Evolutionary conservation across 2,797 vertebrate species (phyloP), one percentile per base, ranked within the genome.

Genomic region (Garrulus glandarius): DNA sequence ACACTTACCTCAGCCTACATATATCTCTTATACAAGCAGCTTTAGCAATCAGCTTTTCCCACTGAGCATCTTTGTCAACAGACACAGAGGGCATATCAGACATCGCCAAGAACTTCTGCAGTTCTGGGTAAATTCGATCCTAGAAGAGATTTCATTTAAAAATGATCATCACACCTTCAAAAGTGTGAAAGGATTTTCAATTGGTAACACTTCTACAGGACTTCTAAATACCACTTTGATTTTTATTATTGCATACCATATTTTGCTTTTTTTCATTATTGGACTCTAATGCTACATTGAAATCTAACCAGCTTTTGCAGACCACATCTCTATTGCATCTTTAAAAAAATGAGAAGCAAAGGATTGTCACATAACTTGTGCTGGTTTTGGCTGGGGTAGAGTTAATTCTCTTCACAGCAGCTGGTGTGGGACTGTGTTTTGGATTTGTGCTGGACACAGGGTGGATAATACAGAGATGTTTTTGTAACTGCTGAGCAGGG

Each of bases 101-200:
- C 92, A 97, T 96, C 1, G 95, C 97, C 98, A 99, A 98, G 85
- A 99, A 98, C 64, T 98, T 98, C 97, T 99, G 99, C 68, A 99
- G 95, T 87, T 99, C 99, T 34, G 99, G 99, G 95, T 99, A 99
- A 60, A 99, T 97, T 39, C 99, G 99, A 95, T 99, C 99, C 99
- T 99, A 94, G 39, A 39, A 78, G 87, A 56, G 49, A 96, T 87
- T 86, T 75, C 52, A 59, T 65, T 63, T 47, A 29, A 68, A 86
- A 87, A 81, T 49, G 3, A 85, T 24, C 50, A 76, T 29, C 64
- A 43, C 6, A 71, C 10, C 24, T 94, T 67, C 21, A 87, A 68
- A 92, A 91, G 29, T 20, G 24, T 3, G 8, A 89, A 43, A 29
- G 7, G 37, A 84, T 85, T 94, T 96, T 88, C 80, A 82, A 14